Evolutionary conservation across 2,888 invertebrate species (phyloP).

Genomic region (Gandaritis pyraliata): DNA sequence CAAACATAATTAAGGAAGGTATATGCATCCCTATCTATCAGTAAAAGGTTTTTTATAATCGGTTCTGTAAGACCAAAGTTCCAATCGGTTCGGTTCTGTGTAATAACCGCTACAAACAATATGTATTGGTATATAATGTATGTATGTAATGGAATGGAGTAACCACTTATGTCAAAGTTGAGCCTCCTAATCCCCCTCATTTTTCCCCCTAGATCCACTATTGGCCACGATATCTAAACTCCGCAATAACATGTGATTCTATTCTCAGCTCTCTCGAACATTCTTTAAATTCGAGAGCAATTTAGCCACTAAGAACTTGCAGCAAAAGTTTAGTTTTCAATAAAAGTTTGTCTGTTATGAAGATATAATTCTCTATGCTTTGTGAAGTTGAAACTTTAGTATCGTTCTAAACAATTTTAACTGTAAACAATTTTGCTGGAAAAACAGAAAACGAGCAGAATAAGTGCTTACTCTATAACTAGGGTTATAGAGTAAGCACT

Average conservation of each 20-base stretch:
- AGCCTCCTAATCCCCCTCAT: too few relatives aligned
- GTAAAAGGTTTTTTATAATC: background rate
- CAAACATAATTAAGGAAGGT: background rate
- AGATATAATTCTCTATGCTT: conserved; percentile 49
- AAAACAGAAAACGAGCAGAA: background rate
- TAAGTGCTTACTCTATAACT: background rate
- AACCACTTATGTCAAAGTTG: too few relatives aligned
- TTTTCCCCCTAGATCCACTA: background rate
- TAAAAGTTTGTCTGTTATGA: conserved; percentile 50
- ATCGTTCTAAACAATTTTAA: conserved; percentile 5
- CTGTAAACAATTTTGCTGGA: background rate
- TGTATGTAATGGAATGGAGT: too few relatives aligned
- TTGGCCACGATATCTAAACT: conserved; percentile 3
- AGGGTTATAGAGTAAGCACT: too few relatives aligned
- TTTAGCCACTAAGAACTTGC: conserved; percentile 21
- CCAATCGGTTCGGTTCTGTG: too few relatives aligned
- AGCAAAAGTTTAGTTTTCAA: conserved; percentile 49
- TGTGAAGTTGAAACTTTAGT: conserved; percentile 29
- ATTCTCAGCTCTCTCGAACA: conserved; percentile 14
- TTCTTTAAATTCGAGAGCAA: conserved; percentile 26
- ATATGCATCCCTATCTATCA: too few relatives aligned
- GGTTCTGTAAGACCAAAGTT: too few relatives aligned
- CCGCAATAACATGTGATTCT: conserved; percentile 13
- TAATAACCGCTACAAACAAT: too few relatives aligned
- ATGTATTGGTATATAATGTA: too few relatives aligned